Conservation (phyloP, 2,888 invertebrate species). For the Capitulum mitella region DNA sequence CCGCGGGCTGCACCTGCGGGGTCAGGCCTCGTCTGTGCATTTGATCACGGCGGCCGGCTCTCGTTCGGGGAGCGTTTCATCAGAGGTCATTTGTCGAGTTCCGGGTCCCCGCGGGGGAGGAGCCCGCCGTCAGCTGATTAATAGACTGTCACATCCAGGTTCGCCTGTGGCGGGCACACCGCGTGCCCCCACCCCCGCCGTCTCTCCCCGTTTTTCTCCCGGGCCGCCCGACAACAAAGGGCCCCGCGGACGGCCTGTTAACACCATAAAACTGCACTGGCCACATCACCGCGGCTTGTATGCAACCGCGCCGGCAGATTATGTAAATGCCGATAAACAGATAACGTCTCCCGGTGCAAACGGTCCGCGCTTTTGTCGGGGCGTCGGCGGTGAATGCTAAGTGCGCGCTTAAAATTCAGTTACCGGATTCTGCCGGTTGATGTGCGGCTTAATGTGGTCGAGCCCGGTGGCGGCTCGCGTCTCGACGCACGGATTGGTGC, state of each 20-base stretch:
- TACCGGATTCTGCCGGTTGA: neutral
- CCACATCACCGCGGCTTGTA: neutral
- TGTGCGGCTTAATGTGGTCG: neutral
- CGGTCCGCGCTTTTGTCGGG: neutral
- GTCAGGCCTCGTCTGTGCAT: no score
- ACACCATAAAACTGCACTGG: neutral
- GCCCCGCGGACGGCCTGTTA: neutral
- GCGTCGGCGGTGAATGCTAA: neutral
- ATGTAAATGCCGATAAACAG: conserved; percentile 15
- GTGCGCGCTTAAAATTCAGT: conserved; percentile 12
- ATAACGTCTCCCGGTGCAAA: neutral
- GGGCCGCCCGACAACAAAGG: neutral
- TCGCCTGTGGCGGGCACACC: neutral
- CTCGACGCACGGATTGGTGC: no score
- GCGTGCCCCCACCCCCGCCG: neutral
- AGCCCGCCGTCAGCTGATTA: neutral
- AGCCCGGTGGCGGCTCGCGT: no score
- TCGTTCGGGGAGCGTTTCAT: no score
- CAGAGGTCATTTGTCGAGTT: neutral
- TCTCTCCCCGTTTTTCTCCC: no score
- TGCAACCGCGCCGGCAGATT: neutral
- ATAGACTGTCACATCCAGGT: neutral
- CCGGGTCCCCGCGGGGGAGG: neutral
- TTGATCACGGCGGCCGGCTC: no score
- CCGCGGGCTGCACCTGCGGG: no score